Evolutionary conservation across 2,888 invertebrate species (phyloP).

Genomic region (Lasioglossum figueresi): DNA sequence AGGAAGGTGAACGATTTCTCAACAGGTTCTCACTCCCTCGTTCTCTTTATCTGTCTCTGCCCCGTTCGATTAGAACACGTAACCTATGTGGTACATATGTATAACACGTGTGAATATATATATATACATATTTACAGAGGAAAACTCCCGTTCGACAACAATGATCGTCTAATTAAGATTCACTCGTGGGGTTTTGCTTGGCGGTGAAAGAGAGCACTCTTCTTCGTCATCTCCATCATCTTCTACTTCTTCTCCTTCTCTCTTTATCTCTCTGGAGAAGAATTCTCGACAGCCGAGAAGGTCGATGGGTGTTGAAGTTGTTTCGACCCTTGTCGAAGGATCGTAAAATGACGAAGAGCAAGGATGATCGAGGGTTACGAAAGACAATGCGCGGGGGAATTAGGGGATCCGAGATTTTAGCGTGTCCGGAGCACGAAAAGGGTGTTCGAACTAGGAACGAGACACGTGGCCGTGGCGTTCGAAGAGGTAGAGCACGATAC

Average conservation of each 20-base stretch:
- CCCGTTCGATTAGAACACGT: slow-evolving; percentile 46
- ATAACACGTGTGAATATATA: slow-evolving; percentile 66
- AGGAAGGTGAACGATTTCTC: slow-evolving; percentile 58
- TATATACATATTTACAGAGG: slow-evolving; percentile 82
- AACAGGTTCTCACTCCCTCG: slow-evolving; percentile 32
- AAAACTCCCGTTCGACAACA: slow-evolving; percentile 77
- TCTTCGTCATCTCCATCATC: neutral
- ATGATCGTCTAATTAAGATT: slow-evolving; percentile 70
- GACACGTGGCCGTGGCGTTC: slow-evolving; percentile 22
- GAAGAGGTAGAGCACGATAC: slow-evolving; percentile 49
- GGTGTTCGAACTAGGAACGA: slow-evolving; percentile 29
- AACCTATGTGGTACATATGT: slow-evolving; percentile 69
- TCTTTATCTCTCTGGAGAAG: neutral
- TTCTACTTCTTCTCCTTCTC: neutral
- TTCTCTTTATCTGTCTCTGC: slow-evolving; percentile 30
- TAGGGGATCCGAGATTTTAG: slow-evolving; percentile 75
- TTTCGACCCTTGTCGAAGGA: neutral
- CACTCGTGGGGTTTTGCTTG: slow-evolving; percentile 67
- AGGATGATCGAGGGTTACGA: neutral
- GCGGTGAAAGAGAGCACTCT: slow-evolving; percentile 39
- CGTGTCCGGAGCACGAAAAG: slow-evolving; percentile 76
- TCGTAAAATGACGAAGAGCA: neutral
- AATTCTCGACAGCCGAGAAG: neutral
- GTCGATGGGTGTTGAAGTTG: neutral
- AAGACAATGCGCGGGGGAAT: neutral